A percentile compares a stretch with the other conserved stretches of the same genome.
Conservation (phyloP, 2,113 vertebrate genomes). For the Phrynosoma platyrhinos region DNA sequence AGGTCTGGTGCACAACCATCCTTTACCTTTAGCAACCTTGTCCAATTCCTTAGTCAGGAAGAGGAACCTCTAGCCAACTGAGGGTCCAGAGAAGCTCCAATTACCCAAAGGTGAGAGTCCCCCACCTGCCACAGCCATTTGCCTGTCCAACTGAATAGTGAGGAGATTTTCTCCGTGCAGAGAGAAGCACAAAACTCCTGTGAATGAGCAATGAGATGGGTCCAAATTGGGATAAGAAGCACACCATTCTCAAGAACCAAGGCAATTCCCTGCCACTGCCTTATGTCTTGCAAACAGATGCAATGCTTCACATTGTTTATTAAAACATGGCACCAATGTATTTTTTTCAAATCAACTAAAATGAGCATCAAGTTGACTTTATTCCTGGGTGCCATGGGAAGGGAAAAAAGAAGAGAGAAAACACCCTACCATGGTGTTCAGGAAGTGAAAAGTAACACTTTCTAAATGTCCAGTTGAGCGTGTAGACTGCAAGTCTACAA, state of each 20-base stretch:
- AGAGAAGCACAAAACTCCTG: too few relatives aligned
- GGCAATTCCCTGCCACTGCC: neutral
- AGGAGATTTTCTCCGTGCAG: too few relatives aligned
- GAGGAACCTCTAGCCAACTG: neutral
- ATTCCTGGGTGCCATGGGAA: neutral
- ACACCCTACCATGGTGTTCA: too few relatives aligned
- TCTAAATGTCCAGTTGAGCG: neutral
- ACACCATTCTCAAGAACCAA: too few relatives aligned
- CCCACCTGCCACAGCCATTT: too few relatives aligned
- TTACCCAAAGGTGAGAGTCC: too few relatives aligned
- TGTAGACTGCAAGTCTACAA: neutral
- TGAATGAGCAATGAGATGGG: too few relatives aligned
- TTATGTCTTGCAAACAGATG: too few relatives aligned
- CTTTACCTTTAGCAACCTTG: neutral
- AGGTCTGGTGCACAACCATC: neutral
- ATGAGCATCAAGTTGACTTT: neutral
- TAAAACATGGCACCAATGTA: neutral
- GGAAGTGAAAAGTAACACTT: too few relatives aligned
- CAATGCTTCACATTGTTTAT: neutral
- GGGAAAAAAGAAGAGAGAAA: neutral
- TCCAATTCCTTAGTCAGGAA: neutral
- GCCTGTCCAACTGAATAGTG: too few relatives aligned
- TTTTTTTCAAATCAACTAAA: too few relatives aligned
- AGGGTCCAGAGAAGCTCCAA: neutral
- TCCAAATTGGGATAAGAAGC: too few relatives aligned